These are phyloP conservation scores for Pygoscelis antarcticus DNA, from an alignment of 2,113 vertebrate species.

Conservation along the genomic window DNA sequence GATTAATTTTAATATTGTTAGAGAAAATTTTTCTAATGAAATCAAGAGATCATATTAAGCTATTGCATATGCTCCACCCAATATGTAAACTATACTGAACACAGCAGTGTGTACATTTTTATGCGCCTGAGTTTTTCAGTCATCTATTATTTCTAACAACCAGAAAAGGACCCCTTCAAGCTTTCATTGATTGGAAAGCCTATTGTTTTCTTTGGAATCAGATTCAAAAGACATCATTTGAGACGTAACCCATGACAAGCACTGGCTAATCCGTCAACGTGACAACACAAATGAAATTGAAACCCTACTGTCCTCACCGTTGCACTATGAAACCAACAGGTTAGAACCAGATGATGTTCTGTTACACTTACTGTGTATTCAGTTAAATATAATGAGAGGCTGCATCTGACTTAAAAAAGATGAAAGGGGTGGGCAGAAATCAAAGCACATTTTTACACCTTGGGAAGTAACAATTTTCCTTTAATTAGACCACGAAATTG, in stretches of 20 bases:
- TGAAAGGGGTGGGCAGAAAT: fast-evolving
- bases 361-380: background rate
- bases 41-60: background rate
- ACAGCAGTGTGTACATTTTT: background rate
- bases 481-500: background rate
- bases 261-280: constrained; percentile 44
- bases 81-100: background rate
- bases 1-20: background rate
- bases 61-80: background rate
- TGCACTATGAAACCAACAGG: background rate
- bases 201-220: constrained; percentile 62
- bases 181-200: constrained; percentile 23
- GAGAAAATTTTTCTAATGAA: background rate
- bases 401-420: background rate
- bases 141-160: constrained; percentile 37
- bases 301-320: background rate
- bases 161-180: constrained; percentile 35
- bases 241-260: background rate
- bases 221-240: constrained; percentile 55
- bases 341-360: background rate
- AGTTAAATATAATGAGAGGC: background rate
- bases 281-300: constrained; percentile 33
- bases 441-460: background rate
- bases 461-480: background rate
- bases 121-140: background rate